Conservation (phyloP, 2,797 vertebrate genomes). For the Spheniscus humboldti region DNA sequence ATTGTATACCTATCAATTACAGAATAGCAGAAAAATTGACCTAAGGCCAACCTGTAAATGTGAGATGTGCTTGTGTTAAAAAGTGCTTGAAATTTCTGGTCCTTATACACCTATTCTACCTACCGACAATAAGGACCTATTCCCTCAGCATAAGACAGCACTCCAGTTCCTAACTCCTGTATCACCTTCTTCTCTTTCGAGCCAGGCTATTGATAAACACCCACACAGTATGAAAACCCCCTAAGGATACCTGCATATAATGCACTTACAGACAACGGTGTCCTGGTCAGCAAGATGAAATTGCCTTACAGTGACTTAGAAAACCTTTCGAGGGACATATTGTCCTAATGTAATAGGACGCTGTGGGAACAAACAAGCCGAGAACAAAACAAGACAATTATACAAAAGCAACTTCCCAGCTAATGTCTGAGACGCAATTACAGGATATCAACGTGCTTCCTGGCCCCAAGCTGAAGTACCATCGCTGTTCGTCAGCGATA, state of each 20-base stretch:
- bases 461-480: conserved; percentile 14
- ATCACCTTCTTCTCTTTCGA: neutral
- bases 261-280: neutral
- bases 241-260: conserved; percentile 4
- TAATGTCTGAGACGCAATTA: conserved; percentile 27
- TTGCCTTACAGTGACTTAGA: conserved; percentile 29
- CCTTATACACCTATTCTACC: neutral
- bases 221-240: neutral
- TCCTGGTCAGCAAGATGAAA: conserved; percentile 41
- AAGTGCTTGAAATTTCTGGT: neutral
- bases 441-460: conserved; percentile 35
- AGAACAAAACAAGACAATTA: conserved; percentile 58
- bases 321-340: conserved; percentile 12
- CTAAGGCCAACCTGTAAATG: neutral
- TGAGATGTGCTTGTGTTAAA: neutral
- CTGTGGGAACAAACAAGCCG: conserved; percentile 50
- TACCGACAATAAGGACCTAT: neutral
- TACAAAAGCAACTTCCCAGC: conserved; percentile 45
- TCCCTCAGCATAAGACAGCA: neutral
- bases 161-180: neutral
- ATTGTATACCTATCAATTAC: neutral
- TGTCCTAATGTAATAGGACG: conserved; percentile 55
- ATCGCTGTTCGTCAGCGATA: neutral
- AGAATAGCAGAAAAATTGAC: neutral
- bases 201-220: neutral